Percentiles rank a stretch among this genome's conserved stretches.
Conservation (phyloP, 2,797 vertebrate species). For the Acipenser transmontanus region DNA sequence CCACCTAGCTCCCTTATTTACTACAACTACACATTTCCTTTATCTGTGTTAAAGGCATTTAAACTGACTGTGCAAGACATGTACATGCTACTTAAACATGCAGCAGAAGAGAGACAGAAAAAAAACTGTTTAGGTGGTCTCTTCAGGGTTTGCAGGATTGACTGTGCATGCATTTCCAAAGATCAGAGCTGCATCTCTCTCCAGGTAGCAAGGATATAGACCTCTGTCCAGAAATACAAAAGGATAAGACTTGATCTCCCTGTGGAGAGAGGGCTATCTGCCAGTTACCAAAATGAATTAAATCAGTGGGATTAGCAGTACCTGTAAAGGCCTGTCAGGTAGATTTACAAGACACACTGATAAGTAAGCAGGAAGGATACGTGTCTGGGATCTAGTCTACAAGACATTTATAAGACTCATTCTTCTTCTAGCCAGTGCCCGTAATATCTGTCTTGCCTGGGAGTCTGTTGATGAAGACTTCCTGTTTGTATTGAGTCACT, state of each 20-base stretch:
- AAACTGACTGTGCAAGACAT: no score
- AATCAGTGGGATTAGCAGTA: constrained; percentile 59
- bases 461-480: constrained; percentile 79
- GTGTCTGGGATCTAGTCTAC: constrained; percentile 50
- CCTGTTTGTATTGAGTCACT: constrained; percentile 83
- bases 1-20: no score
- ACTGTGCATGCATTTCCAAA: no score
- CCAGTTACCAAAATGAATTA: constrained; percentile 56
- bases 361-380: constrained; percentile 45
- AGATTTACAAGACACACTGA: constrained; percentile 53
- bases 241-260: constrained; percentile 47
- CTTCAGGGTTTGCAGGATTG: no score
- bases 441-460: constrained; percentile 77
- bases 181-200: no score
- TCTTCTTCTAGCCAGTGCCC: constrained; percentile 78
- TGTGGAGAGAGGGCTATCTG: constrained; percentile 35
- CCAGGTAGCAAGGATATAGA: constrained; percentile 18
- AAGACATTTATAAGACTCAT: constrained; percentile 63
- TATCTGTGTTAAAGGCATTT: no score
- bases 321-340: constrained; percentile 67
- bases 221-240: constrained; percentile 18
- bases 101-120: no score
- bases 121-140: no score
- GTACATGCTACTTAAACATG: no score
- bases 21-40: no score